Evolutionary conservation across 2,888 invertebrate species (phyloP).

Genomic region (Hypselothyrea guttata): DNA sequence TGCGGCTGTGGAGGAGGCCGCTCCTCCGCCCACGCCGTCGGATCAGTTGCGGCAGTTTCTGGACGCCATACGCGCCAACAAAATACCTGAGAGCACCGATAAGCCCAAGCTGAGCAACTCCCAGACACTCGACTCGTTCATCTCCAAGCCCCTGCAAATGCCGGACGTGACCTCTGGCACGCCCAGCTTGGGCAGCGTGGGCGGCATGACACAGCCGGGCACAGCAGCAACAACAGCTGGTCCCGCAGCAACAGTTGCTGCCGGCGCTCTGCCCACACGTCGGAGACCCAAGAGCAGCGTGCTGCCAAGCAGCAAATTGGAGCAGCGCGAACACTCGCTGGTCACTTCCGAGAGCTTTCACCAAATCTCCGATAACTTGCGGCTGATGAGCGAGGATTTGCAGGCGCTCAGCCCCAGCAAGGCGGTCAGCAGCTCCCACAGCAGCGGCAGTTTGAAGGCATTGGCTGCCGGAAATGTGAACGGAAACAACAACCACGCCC

Average conservation of each 20-base stretch:
- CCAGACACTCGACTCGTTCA: slow-evolving; percentile 78
- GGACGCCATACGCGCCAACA: slow-evolving; percentile 82
- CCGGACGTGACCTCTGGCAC: slow-evolving; percentile 79
- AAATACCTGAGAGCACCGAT: slow-evolving; percentile 79
- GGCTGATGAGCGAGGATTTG: slow-evolving; percentile 82
- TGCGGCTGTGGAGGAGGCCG: slow-evolving; percentile 17
- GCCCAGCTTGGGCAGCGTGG: slow-evolving; percentile 48
- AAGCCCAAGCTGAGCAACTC: slow-evolving; percentile 78
- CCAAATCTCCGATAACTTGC: slow-evolving; percentile 82
- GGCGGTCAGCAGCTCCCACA: slow-evolving; percentile 65
- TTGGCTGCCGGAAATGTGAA: slow-evolving; percentile 39
- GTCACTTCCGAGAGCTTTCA: slow-evolving; percentile 81
- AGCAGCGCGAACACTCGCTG: slow-evolving; percentile 78
- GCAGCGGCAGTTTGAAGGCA: slow-evolving; percentile 68
- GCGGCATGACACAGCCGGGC: not conserved
- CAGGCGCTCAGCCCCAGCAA: slow-evolving; percentile 80
- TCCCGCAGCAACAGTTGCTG: slow-evolving; percentile 5
- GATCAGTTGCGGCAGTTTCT: slow-evolving; percentile 81
- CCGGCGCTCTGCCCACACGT: slow-evolving; percentile 49
- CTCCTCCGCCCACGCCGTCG: slow-evolving; percentile 80
- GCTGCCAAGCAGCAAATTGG: slow-evolving; percentile 49
- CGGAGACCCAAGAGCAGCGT: slow-evolving; percentile 66
- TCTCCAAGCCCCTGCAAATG: slow-evolving; percentile 79
- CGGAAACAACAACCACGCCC: slow-evolving; percentile 66
- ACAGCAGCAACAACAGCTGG: slow-evolving; percentile 5